These are phyloP conservation scores for Branchellion lobata DNA, from an alignment of 2,888 invertebrate species.

Conservation along the genomic window DNA sequence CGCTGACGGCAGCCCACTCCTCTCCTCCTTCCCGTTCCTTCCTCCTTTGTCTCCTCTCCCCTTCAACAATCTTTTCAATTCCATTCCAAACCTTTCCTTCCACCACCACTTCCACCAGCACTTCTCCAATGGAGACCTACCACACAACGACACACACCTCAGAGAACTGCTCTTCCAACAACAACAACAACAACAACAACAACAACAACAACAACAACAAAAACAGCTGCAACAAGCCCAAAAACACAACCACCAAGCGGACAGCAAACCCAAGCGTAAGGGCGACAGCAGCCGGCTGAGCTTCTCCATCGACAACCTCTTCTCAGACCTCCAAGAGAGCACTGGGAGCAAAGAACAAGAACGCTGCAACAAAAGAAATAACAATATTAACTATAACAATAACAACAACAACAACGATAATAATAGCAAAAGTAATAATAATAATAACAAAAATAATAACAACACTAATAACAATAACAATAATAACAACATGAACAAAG, in stretches of 20 bases:
- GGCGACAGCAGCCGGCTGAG: neutral
- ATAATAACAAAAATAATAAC: no score
- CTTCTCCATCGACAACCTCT: neutral
- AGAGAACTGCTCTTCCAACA: neutral
- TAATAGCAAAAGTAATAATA: no score
- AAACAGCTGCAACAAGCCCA: neutral
- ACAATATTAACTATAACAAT: no score
- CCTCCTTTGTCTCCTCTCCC: neutral
- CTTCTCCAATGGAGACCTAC: neutral
- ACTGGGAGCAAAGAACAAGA: no score
- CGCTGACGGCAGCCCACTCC: neutral
- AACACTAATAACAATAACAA: neutral
- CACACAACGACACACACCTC: neutral
- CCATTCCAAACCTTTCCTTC: neutral
- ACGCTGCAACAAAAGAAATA: no score
- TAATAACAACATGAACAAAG: neutral
- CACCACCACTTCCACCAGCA: slow-evolving; percentile 16
- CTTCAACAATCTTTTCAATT: slow-evolving; percentile 6
- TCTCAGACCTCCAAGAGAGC: neutral
- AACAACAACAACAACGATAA: no score
- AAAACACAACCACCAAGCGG: no score
- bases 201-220: neutral
- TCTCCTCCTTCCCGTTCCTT: neutral
- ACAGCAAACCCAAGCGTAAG: neutral
- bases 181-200: neutral